phyloP scores from a whole-genome alignment of 2,113 vertebrate species.

The Ranitomeya variabilis region DNA sequence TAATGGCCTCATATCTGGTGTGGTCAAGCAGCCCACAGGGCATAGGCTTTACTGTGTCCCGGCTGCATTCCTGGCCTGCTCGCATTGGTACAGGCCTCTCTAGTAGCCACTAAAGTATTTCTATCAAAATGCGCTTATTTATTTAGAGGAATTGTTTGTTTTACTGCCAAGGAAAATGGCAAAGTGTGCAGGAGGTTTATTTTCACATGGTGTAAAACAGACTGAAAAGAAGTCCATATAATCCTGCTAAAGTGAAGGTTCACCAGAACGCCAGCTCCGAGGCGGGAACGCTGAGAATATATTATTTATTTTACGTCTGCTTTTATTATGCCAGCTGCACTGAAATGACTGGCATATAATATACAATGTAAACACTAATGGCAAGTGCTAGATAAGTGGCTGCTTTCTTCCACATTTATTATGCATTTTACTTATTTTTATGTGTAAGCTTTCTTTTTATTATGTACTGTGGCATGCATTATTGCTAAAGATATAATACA shows the following conservation, averaged over 20 bases:
- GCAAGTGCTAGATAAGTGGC: not conserved
- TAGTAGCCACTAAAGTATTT: conserved; percentile 48
- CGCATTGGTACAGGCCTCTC: conserved; percentile 22
- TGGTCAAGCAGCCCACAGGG: conserved; percentile 39
- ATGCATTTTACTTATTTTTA: not conserved
- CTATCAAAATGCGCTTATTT: conserved; percentile 51
- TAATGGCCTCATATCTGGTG: conserved; percentile 36
- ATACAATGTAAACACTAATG: not conserved
- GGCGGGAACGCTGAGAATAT: not conserved
- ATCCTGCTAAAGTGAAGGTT: conserved; percentile 30
- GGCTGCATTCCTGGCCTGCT: conserved; percentile 19
- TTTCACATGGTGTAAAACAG: conserved; percentile 42
- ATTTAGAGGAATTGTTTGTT: conserved; percentile 50
- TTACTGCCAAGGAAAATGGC: conserved; percentile 51
- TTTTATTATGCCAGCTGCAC: conserved; percentile 35
- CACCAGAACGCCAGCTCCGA: not conserved
- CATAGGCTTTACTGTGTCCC: conserved; percentile 40
- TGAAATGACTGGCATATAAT: not conserved
- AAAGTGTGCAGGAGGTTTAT: conserved; percentile 42
- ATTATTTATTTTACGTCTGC: conserved; percentile 28
- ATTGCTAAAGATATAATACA: not conserved
- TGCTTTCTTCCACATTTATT: not conserved
- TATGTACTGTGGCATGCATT: not conserved
- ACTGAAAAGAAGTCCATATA: conserved; percentile 11
- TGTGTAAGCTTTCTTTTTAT: not conserved